A percentile compares a stretch with the other conserved stretches of the same genome.
phyloP scores from a whole-genome alignment of 2,888 invertebrate species.

The Priocnemis perturbator region DNA sequence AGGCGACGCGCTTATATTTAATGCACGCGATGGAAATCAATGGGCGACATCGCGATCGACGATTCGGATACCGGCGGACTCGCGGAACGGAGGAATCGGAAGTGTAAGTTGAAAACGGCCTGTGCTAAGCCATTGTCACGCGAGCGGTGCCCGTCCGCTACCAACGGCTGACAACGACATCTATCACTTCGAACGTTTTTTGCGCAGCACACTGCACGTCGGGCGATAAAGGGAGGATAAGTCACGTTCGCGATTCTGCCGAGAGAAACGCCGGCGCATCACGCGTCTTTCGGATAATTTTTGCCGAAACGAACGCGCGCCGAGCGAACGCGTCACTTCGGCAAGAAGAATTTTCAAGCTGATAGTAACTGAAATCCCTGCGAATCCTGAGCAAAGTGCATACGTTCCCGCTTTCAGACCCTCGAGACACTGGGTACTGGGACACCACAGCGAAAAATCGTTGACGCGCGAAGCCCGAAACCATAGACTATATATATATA shows the following conservation, averaged over 20 bases:
- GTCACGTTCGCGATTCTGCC: constrained; percentile 22
- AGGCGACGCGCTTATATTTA: constrained; percentile 1
- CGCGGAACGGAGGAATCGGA: not conserved
- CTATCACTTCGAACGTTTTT: constrained; percentile 12
- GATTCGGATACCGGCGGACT: constrained; percentile 16
- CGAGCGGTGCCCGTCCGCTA: constrained; percentile 29
- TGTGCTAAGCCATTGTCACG: constrained; percentile 14
- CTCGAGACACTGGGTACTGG: too few relatives aligned
- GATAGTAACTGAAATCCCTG: too few relatives aligned
- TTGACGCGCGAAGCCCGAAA: too few relatives aligned
- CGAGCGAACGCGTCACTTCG: too few relatives aligned
- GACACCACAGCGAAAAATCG: too few relatives aligned
- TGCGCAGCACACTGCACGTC: constrained; percentile 20
- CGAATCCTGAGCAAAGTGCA: too few relatives aligned
- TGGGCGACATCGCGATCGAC: constrained; percentile 31
- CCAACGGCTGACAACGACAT: constrained; percentile 26
- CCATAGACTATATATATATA: too few relatives aligned
- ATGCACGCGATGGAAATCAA: constrained; percentile 2
- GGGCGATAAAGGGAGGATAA: constrained; percentile 21
- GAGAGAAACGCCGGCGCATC: constrained; percentile 1
- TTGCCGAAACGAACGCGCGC: too few relatives aligned
- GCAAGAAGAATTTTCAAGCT: too few relatives aligned
- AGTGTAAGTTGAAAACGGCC: too few relatives aligned
- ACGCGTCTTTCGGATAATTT: too few relatives aligned
- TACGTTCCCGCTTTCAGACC: too few relatives aligned